These are phyloP conservation scores for Nebria ingens DNA, from an alignment of 1,140 invertebrate genomes.

Conservation along the genomic window DNA sequence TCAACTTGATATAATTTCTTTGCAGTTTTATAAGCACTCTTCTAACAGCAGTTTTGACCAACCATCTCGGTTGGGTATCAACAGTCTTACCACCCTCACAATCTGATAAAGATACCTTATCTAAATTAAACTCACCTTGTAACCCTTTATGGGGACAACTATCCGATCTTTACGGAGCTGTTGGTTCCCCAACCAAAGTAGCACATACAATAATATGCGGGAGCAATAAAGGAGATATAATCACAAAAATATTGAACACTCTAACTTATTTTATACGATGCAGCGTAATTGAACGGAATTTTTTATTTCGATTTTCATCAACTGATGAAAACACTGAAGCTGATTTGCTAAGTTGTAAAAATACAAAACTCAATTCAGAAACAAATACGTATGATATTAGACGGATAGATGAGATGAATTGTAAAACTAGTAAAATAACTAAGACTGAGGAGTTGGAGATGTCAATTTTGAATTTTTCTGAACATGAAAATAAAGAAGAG, in stretches of 20 bases:
- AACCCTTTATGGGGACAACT: conserved; percentile 82
- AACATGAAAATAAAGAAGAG: not conserved
- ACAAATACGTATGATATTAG: not conserved
- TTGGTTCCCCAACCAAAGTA: conserved; percentile 63
- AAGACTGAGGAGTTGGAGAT: conserved; percentile 1
- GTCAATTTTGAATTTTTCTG: not conserved
- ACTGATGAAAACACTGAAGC: conserved; percentile 1
- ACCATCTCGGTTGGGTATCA: conserved; percentile 84
- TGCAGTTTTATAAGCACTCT: conserved; percentile 82
- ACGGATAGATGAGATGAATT: no score
- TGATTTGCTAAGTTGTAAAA: not conserved
- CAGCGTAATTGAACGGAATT: conserved; percentile 47
- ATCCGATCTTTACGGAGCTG: conserved; percentile 69
- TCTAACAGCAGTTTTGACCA: conserved; percentile 74
- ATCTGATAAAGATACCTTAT: conserved; percentile 17
- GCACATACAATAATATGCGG: conserved; percentile 71
- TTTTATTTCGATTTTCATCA: not conserved
- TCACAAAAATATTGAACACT: conserved; percentile 54
- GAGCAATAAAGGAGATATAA: conserved; percentile 50
- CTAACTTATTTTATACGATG: conserved; percentile 79
- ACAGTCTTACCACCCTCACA: conserved; percentile 44
- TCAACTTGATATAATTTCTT: not conserved
- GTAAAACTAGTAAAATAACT: not conserved
- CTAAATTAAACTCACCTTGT: conserved; percentile 43
- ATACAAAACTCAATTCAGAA: conserved; percentile 4